These are phyloP conservation scores for Delichon dasypus DNA, from an alignment of 2,797 vertebrate genomes.

Conservation along the genomic window DNA sequence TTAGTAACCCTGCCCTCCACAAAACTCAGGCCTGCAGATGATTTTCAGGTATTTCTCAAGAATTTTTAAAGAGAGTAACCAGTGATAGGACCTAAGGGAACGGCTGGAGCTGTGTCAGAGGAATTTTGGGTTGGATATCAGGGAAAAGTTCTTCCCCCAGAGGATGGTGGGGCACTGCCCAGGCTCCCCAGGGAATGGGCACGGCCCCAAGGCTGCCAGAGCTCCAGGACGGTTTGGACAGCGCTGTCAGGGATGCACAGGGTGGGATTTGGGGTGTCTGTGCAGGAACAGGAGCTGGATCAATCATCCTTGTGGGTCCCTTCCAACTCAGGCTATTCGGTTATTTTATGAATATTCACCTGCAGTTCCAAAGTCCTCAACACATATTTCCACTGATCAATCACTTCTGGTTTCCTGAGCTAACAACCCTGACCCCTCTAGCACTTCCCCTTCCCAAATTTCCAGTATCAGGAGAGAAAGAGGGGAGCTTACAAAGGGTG, in stretches of 20 bases:
- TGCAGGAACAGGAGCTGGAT: background rate
- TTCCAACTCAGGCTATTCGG: background rate
- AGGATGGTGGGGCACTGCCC: background rate
- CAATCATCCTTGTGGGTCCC: background rate
- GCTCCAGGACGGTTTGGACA: background rate
- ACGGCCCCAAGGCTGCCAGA: rapidly evolving
- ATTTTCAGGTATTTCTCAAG: background rate
- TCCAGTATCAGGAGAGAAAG: background rate
- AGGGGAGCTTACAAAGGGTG: background rate
- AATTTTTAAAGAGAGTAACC: background rate
- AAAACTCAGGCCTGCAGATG: background rate
- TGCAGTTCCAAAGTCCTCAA: background rate
- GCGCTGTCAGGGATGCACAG: rapidly evolving
- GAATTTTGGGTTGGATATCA: background rate
- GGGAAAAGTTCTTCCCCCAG: background rate
- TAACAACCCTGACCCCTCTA: background rate
- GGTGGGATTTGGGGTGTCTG: background rate
- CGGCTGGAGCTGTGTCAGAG: background rate
- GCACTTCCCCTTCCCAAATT: background rate
- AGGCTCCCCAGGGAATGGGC: background rate
- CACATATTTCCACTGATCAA: background rate
- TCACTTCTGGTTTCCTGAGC: background rate
- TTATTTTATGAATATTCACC: background rate
- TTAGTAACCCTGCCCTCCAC: background rate
- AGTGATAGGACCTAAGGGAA: background rate